A percentile compares a stretch with the other conserved stretches of the same genome.
phyloP scores from a whole-genome alignment of 2,113 vertebrate species.

The Diphyllodes magnificus region DNA sequence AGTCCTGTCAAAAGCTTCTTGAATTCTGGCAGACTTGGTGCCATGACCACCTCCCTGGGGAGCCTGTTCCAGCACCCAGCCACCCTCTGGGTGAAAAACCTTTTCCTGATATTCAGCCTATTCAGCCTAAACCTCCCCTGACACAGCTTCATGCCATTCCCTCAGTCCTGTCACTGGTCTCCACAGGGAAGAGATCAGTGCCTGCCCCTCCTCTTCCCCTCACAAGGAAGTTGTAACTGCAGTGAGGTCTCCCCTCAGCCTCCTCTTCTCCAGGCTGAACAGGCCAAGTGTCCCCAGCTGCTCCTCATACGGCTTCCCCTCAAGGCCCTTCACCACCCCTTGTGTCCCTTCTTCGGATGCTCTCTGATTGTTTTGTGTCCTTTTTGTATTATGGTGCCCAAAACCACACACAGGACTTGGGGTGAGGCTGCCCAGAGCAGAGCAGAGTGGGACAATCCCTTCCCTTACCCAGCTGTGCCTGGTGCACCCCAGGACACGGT shows the following conservation, averaged over 20 bases:
- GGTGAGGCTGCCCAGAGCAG: not conserved
- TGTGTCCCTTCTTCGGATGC: not conserved
- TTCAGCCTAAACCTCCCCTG: accelerated
- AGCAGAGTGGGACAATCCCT: not conserved
- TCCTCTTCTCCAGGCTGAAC: not conserved
- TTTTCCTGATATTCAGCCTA: not conserved
- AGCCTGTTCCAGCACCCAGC: not conserved
- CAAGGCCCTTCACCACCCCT: not conserved
- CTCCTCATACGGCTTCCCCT: not conserved
- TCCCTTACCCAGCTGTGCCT: not conserved
- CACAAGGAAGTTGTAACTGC: not conserved
- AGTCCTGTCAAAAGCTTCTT: not conserved
- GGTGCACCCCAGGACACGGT: accelerated
- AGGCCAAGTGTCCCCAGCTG: not conserved
- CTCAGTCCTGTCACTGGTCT: not conserved
- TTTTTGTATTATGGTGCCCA: not conserved
- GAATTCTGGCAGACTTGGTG: not conserved
- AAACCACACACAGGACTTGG: not conserved
- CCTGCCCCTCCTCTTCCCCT: not conserved
- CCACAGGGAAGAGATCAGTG: not conserved
- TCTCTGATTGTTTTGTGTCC: not conserved
- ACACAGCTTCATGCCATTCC: not conserved
- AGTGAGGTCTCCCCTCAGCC: accelerated
- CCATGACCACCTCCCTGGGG: too few species aligned
- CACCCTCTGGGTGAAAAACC: not conserved